Percentiles rank a stretch among this genome's conserved stretches.
Conservation (phyloP, 2,888 invertebrate species). For the Acleris holmiana region DNA sequence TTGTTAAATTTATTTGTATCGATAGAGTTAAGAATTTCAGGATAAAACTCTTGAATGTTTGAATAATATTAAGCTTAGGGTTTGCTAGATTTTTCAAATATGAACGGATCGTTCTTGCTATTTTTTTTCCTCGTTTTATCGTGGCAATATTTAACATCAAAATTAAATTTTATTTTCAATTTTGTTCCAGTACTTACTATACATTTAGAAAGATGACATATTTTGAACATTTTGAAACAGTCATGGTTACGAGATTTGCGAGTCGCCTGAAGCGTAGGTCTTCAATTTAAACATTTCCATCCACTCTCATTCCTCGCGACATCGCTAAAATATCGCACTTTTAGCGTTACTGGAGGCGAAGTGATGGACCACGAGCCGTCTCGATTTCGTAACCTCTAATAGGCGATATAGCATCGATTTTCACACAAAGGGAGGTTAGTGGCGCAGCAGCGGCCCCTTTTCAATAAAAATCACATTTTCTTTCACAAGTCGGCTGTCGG, state of each 20-base stretch:
- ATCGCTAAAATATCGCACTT: slow-evolving; percentile 1
- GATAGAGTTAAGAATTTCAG: too few species aligned
- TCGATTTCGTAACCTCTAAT: slow-evolving; percentile 63
- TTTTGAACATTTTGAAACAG: background rate
- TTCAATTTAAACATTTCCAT: background rate
- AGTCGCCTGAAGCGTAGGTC: background rate
- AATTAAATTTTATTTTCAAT: too few species aligned
- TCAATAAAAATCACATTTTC: slow-evolving; percentile 81
- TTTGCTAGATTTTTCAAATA: too few species aligned
- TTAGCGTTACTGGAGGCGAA: slow-evolving; percentile 9
- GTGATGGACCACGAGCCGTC: slow-evolving; percentile 50
- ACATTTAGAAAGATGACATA: background rate
- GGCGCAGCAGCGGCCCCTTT: slow-evolving; percentile 68
- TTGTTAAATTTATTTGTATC: too few species aligned
- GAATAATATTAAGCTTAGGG: too few species aligned
- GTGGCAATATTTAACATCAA: too few species aligned
- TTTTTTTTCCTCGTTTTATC: too few species aligned
- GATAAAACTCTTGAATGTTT: too few species aligned
- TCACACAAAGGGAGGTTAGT: slow-evolving; percentile 64
- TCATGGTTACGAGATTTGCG: background rate
- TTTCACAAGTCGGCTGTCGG: slow-evolving; percentile 71
- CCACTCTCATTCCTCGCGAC: background rate
- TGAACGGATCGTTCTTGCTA: too few species aligned
- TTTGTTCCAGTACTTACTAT: background rate
- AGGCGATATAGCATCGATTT: slow-evolving; percentile 67